These are phyloP conservation scores for Peromyscus eremicus DNA, from an alignment of 2,797 vertebrate species.

Conservation along the genomic window DNA sequence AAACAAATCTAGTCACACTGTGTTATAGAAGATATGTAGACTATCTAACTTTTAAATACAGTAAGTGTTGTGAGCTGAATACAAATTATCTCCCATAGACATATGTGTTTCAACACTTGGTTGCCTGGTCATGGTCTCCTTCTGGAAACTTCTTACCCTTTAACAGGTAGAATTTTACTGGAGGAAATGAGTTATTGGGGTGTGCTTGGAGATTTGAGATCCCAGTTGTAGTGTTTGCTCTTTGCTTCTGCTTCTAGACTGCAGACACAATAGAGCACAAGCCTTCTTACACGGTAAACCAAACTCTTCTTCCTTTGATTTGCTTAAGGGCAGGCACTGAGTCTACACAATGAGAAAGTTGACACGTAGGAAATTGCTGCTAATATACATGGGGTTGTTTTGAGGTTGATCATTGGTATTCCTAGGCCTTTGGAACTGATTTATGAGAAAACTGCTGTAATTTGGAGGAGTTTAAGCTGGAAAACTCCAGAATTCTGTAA, in stretches of 20 bases:
- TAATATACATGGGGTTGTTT: background rate
- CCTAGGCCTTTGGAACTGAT: background rate
- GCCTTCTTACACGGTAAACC: background rate
- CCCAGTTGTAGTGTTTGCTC: background rate
- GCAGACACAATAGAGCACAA: background rate
- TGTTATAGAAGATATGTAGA: background rate
- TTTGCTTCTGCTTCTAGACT: background rate
- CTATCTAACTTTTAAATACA: conserved; percentile 39
- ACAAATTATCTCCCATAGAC: background rate
- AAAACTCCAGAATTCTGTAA: background rate
- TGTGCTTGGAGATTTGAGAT: background rate
- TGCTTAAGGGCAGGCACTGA: too few species aligned
- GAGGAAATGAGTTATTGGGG: background rate
- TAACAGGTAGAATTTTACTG: background rate
- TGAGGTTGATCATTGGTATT: background rate
- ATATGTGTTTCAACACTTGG: background rate
- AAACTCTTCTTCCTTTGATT: background rate
- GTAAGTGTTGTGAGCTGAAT: background rate
- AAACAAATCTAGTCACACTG: background rate
- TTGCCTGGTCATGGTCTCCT: background rate
- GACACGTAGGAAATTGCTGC: background rate
- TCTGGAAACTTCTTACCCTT: background rate
- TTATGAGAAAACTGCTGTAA: background rate
- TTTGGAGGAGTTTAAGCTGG: background rate
- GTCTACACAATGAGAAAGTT: background rate